Evolutionary conservation across 1,140 invertebrate genomes (phyloP).

Genomic region (Drosophila malerkotliana): DNA sequence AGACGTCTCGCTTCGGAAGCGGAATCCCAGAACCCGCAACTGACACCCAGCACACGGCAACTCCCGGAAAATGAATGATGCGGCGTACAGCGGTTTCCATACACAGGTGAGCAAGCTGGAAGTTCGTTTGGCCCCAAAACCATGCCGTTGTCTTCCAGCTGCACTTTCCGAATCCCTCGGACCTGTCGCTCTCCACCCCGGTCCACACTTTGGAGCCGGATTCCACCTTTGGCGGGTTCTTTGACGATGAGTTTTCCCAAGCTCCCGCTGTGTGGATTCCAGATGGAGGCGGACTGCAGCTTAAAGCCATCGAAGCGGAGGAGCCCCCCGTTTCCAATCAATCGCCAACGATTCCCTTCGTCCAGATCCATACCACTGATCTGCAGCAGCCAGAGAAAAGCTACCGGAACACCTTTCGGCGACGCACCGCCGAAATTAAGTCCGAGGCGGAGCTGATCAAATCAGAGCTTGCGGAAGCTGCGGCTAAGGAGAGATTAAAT

Average conservation of each 20-base stretch:
- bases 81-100: conserved; percentile 56
- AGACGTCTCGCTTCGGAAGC: conserved; percentile 3
- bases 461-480: conserved; percentile 70
- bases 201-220: conserved; percentile 62
- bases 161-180: conserved; percentile 30
- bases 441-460: conserved; percentile 78
- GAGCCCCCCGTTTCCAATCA: not conserved
- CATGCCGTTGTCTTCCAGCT: conserved; percentile 47
- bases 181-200: conserved; percentile 58
- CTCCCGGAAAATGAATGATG: conserved; percentile 61
- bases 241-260: conserved; percentile 41
- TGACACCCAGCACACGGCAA: conserved; percentile 7
- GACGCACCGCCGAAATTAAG: conserved; percentile 75
- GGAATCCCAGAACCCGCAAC: conserved; percentile 13
- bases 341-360: conserved; percentile 60
- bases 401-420: conserved; percentile 70
- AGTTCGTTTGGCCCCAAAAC: conserved; percentile 30
- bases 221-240: conserved; percentile 55
- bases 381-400: conserved; percentile 67
- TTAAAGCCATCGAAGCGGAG: not conserved
- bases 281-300: not conserved
- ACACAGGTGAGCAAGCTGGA: conserved; percentile 8
- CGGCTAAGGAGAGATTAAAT: conserved; percentile 69
- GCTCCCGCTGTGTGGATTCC: not conserved
- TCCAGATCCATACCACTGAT: conserved; percentile 79